Evolutionary conservation across 35 echinoderm and acorn worm species (phyloP).

Genomic region (Ophiothrix spiculata): DNA sequence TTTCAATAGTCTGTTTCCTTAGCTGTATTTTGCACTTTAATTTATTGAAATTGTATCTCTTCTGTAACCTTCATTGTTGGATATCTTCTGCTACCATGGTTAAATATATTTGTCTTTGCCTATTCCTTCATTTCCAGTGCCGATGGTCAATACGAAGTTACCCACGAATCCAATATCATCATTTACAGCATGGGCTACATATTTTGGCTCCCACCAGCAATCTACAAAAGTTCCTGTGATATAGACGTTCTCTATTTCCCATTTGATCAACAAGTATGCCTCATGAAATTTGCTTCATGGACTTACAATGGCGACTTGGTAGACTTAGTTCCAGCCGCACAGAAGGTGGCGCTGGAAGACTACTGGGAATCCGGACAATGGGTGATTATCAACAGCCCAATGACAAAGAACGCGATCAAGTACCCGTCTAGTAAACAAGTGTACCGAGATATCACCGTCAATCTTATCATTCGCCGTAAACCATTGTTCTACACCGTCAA

Average conservation of each 20-base stretch:
- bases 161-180: not conserved
- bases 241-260: constrained; percentile 39
- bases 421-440: constrained; percentile 12
- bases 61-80: not conserved
- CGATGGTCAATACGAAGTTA: not conserved
- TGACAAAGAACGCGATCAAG: not conserved
- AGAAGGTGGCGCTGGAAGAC: constrained; percentile 21
- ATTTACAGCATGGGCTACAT: not conserved
- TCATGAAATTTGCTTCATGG: constrained; percentile 39
- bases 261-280: constrained; percentile 33
- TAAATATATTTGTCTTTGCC: not conserved
- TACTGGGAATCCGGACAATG: constrained; percentile 47
- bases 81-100: not conserved
- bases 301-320: constrained; percentile 27
- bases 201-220: constrained; percentile 34
- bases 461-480: constrained; percentile 62
- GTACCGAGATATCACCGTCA: not conserved
- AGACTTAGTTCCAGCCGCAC: not conserved
- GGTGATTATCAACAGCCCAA: constrained; percentile 22
- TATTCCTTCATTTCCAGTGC: not conserved
- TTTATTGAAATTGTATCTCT: not conserved
- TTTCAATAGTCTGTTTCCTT: not conserved
- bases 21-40: not conserved
- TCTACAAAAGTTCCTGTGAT: constrained; percentile 32
- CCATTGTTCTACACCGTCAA: constrained; percentile 35